A percentile compares a stretch with the other conserved stretches of the same genome.
These are phyloP conservation scores for Nemurella pictetii DNA, from an alignment of 2,888 invertebrate genomes.

Conservation along the genomic window DNA sequence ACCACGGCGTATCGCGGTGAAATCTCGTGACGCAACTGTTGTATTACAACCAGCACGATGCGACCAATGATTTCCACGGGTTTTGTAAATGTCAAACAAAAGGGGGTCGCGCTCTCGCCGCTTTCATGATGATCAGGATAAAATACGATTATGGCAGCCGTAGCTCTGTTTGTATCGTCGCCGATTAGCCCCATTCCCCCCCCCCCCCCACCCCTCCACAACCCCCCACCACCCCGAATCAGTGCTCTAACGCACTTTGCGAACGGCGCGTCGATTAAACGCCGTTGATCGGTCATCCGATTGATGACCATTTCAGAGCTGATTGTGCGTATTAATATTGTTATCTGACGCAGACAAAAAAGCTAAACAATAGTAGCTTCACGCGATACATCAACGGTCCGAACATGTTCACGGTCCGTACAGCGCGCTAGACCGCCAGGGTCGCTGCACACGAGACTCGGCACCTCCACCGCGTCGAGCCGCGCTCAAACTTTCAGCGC, in stretches of 20 bases:
- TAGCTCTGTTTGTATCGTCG: background rate
- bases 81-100: background rate
- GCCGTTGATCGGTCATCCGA: background rate
- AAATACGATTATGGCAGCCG: background rate
- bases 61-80: background rate
- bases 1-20: background rate
- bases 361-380: background rate
- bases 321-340: background rate
- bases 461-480: background rate
- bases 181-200: background rate
- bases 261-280: background rate
- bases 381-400: background rate
- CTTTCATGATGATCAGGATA: background rate
- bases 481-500: background rate
- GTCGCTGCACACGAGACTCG: background rate
- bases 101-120: background rate
- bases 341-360: background rate
- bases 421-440: too few relatives aligned
- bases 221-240: background rate
- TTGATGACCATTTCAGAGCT: background rate
- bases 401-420: too few relatives aligned
- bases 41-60: too few relatives aligned
- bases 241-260: background rate
- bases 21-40: too few relatives aligned
- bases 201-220: background rate